phyloP scores from a whole-genome alignment of 2,888 invertebrate genomes.

The Diadegma fenestrale region DNA sequence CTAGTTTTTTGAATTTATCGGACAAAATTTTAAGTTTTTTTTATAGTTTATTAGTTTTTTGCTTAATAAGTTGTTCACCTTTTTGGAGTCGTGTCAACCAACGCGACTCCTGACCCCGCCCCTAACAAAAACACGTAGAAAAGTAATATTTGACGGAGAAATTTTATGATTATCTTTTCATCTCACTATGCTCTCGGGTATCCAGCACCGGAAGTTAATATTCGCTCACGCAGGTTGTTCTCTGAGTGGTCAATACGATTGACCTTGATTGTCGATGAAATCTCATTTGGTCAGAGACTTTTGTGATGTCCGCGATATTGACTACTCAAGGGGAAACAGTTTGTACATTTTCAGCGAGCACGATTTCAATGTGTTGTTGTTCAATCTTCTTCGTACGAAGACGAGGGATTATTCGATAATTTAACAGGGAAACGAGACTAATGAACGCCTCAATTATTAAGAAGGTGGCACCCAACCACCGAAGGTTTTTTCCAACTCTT shows the following conservation, averaged over 20 bases:
- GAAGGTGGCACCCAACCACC: constrained; percentile 90
- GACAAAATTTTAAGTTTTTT: neutral
- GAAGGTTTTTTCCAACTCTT: constrained; percentile 88
- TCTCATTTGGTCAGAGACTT: neutral
- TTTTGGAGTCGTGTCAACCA: neutral
- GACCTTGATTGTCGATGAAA: neutral
- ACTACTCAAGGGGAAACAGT: neutral
- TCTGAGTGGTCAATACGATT: neutral
- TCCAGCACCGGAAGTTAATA: constrained; percentile 43
- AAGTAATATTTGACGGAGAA: constrained; percentile 17
- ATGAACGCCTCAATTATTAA: constrained; percentile 54
- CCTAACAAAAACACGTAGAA: neutral
- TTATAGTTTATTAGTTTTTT: neutral
- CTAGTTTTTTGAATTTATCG: neutral
- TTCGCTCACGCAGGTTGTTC: no score
- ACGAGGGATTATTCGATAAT: constrained; percentile 16
- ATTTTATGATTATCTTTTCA: constrained; percentile 6
- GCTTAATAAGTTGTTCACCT: neutral
- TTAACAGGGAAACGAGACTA: neutral
- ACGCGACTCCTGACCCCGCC: neutral
- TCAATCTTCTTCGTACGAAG: constrained; percentile 3
- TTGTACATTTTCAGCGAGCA: neutral
- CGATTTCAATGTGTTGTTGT: neutral
- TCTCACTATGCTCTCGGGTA: constrained; percentile 14
- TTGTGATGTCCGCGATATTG: neutral